Percentiles rank a stretch among this genome's conserved stretches.
phyloP scores from a whole-genome alignment of 2,888 invertebrate genomes.

The Tetragnatha montana region DNA sequence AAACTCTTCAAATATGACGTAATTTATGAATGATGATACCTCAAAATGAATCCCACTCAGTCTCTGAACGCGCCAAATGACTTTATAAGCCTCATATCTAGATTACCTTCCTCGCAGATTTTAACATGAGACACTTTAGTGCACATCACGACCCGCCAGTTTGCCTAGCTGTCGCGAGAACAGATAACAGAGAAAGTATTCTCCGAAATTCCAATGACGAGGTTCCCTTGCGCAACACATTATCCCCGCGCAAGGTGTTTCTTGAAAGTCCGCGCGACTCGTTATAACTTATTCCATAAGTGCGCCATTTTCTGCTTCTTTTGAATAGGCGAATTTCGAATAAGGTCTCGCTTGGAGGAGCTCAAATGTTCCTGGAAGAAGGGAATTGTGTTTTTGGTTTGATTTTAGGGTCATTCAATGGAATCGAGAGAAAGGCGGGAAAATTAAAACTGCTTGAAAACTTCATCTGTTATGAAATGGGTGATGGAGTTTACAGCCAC shows the following conservation, averaged over 20 bases:
- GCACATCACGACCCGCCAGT: not conserved
- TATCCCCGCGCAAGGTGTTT: conserved; percentile 46
- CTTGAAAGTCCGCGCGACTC: not conserved
- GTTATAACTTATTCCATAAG: not conserved
- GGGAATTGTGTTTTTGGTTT: not conserved
- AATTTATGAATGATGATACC: too few relatives aligned
- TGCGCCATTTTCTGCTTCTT: not conserved
- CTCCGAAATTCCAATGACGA: conserved; percentile 42
- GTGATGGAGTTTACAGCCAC: not conserved
- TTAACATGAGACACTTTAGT: conserved; percentile 7
- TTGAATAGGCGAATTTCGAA: conserved; percentile 2
- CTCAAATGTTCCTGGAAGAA: not conserved
- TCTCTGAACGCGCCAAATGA: too few relatives aligned
- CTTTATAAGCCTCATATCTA: not conserved
- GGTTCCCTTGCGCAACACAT: conserved; percentile 15
- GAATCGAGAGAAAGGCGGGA: not conserved
- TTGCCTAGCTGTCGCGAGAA: conserved; percentile 41
- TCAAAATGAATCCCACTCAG: too few relatives aligned
- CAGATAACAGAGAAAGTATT: conserved; percentile 44
- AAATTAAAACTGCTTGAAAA: not conserved
- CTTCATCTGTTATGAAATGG: not conserved
- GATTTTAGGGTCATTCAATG: not conserved
- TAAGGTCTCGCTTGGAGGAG: not conserved
- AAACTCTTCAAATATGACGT: too few relatives aligned
- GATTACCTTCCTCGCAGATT: not conserved